Base-by-base conservation (phyloP, 2,888 invertebrate species). In the Danaus chrysippus region DNA sequence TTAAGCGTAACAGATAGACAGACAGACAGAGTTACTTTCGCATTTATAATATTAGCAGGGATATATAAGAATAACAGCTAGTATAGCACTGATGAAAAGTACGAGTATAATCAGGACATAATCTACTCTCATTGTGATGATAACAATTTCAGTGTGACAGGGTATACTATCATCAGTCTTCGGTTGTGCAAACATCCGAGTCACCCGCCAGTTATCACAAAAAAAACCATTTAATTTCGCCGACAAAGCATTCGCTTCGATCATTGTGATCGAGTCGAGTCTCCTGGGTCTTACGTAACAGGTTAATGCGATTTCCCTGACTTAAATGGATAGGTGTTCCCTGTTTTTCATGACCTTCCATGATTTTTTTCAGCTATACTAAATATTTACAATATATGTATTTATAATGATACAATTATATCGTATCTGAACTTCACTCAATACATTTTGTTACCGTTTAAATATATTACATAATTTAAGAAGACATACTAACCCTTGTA, bases 221-320 rank as follows among this genome's bases (percentile, higher is more conserved):
- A 82, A 83, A n/a, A 84, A 78, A 72, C 73, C 76, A 73, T 82
- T 80, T 84, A 82, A 84, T 84, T 81, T 73, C 73, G 70, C 69
- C 75, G 70, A 82, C 78, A 76, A 76, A 68, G 67, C 64, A 15
- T 44, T 59, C 60, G 60, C 62, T 34, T 54, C 61, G 59, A 64
- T 70, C 76, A 78, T 80, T 71, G 79, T 84, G 87, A 87, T 88
- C 76, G 87, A 86, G 69, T 73, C 68, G 49, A 49, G 64, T 70
- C 80, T 82, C 85, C 75, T 75, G 63, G 61, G 83, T 78, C 78
- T 71, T 65, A 62, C 42, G 64, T 66, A 66, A 64, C 62, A 59
- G 59, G 44, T 58, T 66, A 58, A 64, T 63, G 59, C 53, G 59
- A 63, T 63, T 63, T 61, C 43, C 34, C 42, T 53, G 41, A 15